Conservation (phyloP, 2,113 vertebrate genomes). For the Mustelus asterias region DNA sequence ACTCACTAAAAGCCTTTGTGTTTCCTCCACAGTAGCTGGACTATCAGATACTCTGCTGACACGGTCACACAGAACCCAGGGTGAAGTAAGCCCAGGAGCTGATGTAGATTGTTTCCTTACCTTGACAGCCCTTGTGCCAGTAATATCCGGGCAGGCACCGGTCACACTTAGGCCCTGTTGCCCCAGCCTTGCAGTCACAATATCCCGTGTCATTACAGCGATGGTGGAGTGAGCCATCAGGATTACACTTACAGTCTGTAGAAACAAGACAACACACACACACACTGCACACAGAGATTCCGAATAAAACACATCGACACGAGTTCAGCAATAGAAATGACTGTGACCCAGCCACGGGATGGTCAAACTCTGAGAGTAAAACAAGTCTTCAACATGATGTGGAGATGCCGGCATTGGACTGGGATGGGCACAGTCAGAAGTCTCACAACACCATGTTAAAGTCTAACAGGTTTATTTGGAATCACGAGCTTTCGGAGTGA, state of each 20-base stretch:
- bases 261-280: conserved; percentile 86
- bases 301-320: not conserved
- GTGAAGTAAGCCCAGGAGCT: not conserved
- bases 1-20: not conserved
- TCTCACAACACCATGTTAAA: too few relatives aligned
- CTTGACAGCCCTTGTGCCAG: conserved; percentile 96
- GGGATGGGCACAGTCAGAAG: too few relatives aligned
- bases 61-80: not conserved
- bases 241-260: conserved; percentile 98
- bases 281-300: conserved; percentile 38
- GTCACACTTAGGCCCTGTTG: conserved; percentile 91
- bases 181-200: conserved; percentile 97
- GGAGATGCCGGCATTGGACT: too few relatives aligned
- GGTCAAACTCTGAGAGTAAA: not conserved
- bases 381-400: not conserved
- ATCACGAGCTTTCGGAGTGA: too few relatives aligned
- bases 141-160: conserved; percentile 94
- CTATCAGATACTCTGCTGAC: not conserved
- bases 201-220: conserved; percentile 98
- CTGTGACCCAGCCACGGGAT: not conserved
- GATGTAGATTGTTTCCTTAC: conserved; percentile 61
- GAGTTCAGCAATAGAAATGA: not conserved
- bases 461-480: too few relatives aligned
- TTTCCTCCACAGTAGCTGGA: not conserved
- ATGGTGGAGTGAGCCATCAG: conserved; percentile 88